Percentiles rank a stretch among this genome's conserved stretches.
Conservation (phyloP, 2,888 invertebrate species). For the Lomographa bimaculata region DNA sequence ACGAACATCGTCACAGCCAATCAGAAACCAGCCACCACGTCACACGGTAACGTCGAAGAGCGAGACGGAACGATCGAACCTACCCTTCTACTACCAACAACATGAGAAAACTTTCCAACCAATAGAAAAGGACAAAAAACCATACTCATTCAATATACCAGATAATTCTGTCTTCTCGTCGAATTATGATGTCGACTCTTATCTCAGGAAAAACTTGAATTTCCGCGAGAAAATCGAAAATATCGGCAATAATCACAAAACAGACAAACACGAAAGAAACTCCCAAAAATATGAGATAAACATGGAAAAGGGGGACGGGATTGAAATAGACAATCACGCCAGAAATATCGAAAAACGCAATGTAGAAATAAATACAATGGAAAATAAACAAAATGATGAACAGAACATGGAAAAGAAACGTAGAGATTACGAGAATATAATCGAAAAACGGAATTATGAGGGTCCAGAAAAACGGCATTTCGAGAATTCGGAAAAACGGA, state of each 20-base stretch:
- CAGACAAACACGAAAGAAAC: slow-evolving; percentile 3
- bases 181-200: slow-evolving; percentile 70
- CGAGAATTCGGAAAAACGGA: no score
- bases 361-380: no score
- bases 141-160: slow-evolving; percentile 69
- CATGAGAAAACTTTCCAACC: slow-evolving; percentile 41
- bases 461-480: no score
- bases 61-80: slow-evolving; percentile 54
- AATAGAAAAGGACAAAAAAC: slow-evolving; percentile 47
- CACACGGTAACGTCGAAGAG: slow-evolving; percentile 27
- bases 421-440: no score
- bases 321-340: no score
- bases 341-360: slow-evolving; percentile 1
- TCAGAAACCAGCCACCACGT: slow-evolving; percentile 19
- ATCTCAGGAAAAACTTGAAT: slow-evolving; percentile 67
- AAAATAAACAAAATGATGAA: slow-evolving; percentile 8
- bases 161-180: slow-evolving; percentile 66
- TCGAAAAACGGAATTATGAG: no score
- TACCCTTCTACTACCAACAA: slow-evolving; percentile 62
- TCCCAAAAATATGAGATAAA: no score
- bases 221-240: slow-evolving; percentile 45
- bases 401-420: no score
- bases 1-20: slow-evolving; percentile 38
- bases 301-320: no score
- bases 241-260: slow-evolving; percentile 25